Percentiles rank a stretch among this genome's conserved stretches.
Evolutionary conservation across 1,140 invertebrate species (phyloP).

Genomic region (Tribolium castaneum): DNA sequence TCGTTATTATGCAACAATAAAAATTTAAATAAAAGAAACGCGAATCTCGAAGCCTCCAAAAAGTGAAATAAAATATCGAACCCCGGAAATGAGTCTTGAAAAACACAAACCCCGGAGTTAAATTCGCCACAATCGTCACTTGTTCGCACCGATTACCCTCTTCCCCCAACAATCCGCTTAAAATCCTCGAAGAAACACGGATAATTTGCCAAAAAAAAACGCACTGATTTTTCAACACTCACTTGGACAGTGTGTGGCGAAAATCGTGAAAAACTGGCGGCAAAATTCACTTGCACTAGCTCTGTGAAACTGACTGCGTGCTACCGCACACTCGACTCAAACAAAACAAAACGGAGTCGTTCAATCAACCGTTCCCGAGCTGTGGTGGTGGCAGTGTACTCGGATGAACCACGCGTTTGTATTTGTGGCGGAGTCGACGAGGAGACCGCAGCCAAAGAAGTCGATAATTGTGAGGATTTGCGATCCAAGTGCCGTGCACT

Average conservation of each 20-base stretch:
- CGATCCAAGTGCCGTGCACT: not conserved
- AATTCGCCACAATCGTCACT: not conserved
- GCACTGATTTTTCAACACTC: not conserved
- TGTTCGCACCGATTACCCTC: not conserved
- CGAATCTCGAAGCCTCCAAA: not conserved
- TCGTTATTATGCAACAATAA: not conserved
- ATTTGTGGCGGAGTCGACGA: not conserved
- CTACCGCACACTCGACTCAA: constrained; percentile 15
- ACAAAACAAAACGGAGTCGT: constrained; percentile 13
- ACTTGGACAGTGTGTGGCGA: not conserved
- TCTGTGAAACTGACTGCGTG: constrained; percentile 14
- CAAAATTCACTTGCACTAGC: not conserved
- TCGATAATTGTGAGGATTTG: not conserved
- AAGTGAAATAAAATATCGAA: not conserved
- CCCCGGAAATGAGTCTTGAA: too few species aligned
- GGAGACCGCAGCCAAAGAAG: not conserved
- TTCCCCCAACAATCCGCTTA: not conserved
- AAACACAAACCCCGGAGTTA: not conserved
- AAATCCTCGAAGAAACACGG: not conserved
- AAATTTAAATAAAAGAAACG: too few species aligned
- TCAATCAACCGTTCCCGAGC: constrained; percentile 25
- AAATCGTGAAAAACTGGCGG: not conserved
- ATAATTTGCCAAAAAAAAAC: not conserved
- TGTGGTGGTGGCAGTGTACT: constrained; percentile 30
- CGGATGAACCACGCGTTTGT: constrained; percentile 28